Conservation (phyloP, 1,140 invertebrate species). For the Steinernema khuongi region DNA sequence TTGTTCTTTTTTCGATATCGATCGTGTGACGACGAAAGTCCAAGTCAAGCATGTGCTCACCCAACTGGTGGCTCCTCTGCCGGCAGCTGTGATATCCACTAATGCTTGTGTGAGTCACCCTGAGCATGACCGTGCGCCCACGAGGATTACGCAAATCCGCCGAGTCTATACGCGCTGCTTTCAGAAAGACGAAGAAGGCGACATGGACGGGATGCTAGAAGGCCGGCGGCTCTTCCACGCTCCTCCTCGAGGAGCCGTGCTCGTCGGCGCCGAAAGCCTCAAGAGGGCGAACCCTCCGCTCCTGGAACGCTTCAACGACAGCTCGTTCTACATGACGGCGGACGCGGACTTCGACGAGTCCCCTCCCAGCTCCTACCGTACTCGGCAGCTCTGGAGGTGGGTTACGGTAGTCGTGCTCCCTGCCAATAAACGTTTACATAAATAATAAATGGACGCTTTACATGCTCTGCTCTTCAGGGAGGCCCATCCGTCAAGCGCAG, state of each 20-base stretch:
- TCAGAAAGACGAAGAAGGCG: background rate
- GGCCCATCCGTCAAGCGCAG: background rate
- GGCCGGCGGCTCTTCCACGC: conserved; percentile 7
- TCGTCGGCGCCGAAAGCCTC: background rate
- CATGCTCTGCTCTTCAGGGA: background rate
- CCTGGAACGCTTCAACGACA: conserved; percentile 7
- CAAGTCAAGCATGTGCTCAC: background rate
- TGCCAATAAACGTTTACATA: background rate
- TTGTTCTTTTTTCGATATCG: conserved; percentile 7
- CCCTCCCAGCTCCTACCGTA: background rate
- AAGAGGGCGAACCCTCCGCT: background rate
- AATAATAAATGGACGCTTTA: background rate
- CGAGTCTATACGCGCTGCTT: background rate
- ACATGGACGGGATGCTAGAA: background rate
- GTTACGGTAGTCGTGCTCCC: background rate
- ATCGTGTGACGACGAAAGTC: background rate
- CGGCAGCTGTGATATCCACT: background rate
- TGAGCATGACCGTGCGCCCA: too few relatives aligned
- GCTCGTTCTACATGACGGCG: background rate
- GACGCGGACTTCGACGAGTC: background rate
- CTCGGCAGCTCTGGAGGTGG: background rate
- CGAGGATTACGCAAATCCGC: background rate
- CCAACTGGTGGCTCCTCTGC: background rate
- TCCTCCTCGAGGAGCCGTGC: background rate
- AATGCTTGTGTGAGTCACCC: too few relatives aligned